Base-by-base conservation (phyloP, 2,797 vertebrate genomes). In the Tokudaia muenninki region DNA sequence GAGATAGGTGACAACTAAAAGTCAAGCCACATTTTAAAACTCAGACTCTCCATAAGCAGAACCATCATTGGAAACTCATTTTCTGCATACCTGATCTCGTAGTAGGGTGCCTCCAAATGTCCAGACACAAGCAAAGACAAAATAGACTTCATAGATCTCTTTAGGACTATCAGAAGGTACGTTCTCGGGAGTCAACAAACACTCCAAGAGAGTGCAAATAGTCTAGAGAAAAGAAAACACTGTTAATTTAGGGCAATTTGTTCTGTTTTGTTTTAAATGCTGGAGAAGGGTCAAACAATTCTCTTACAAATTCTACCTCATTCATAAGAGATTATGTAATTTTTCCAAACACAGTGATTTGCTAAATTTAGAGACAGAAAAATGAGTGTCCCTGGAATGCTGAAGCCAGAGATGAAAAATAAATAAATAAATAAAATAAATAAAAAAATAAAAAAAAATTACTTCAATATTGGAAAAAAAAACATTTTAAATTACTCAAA, bases 91-190 rank as follows among this genome's bases (percentile, higher is more conserved):
- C 98, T 99, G 99, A 96, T 99, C 99, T 97, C 98, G 98, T 96
- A 98, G 98, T 67, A 99, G 97, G 2, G 97, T 98, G 9, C 99
- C 99, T 92, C 99, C 99, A 92, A 99, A 99, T 4, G 98, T 98
- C 99, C 99, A 99, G 94, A 99, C 98, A 97, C 99, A 99, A 80
- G 99, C 99, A 93, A 99, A 99, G 82, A 98, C 98, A 98, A 99
- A 99, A 97, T 99, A 99, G 9, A 98, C 98, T 97, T 99, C 99
- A 34, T 98, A 99, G 21, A 99, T 96, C 67, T 99, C 99, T 92
- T 99, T 98, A 0, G 99, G 98, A 22, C 99, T 99, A 94, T 99
- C 99, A 31, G 97, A 83, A 44, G 99, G 98, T 34, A 99, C 97
- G 75, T 99, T 99, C 97, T 99, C 99, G 86, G 99, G 97, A 34